phyloP scores from a whole-genome alignment of 2,888 invertebrate genomes.

The Latheticus oryzae region DNA sequence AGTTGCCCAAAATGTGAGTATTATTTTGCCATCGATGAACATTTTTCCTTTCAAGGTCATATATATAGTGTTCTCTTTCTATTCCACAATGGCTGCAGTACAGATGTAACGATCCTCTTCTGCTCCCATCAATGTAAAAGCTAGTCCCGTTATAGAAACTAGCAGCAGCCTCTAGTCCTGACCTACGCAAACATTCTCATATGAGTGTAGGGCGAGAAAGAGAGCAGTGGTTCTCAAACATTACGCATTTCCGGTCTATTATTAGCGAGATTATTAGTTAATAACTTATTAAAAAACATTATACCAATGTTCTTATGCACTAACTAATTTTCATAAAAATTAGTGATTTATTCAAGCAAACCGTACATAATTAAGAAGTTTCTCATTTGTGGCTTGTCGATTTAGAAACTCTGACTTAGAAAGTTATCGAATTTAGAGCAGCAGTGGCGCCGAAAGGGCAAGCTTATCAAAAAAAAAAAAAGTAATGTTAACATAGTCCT shows the following conservation, averaged over 20 bases:
- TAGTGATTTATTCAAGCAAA: too few relatives aligned
- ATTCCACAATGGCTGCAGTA: slow-evolving; percentile 16
- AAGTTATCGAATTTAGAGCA: background rate
- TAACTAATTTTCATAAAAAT: too few relatives aligned
- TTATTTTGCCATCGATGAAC: too few relatives aligned
- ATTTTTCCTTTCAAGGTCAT: slow-evolving; percentile 18
- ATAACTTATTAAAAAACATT: too few relatives aligned
- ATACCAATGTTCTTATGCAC: too few relatives aligned
- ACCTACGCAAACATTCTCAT: slow-evolving; percentile 32
- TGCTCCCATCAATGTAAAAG: slow-evolving; percentile 9
- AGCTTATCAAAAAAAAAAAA: too few relatives aligned
- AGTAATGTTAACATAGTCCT: too few relatives aligned
- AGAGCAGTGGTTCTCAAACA: slow-evolving; percentile 20
- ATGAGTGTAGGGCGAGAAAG: slow-evolving; percentile 11
- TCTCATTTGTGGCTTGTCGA: background rate
- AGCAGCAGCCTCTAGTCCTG: slow-evolving; percentile 25
- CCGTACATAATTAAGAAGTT: background rate
- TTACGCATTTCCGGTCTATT: too few relatives aligned
- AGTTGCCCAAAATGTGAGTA: too few relatives aligned
- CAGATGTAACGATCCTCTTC: slow-evolving; percentile 28
- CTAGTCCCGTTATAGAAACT: slow-evolving; percentile 32
- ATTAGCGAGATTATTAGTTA: too few relatives aligned
- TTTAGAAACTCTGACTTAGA: slow-evolving; percentile 7
- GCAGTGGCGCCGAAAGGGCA: too few relatives aligned
- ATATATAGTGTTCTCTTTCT: slow-evolving; percentile 15